Evolutionary conservation across 2,888 invertebrate genomes (phyloP), one percentile per base, ranked within the genome.

Genomic region (Coleophora flavipennella): DNA sequence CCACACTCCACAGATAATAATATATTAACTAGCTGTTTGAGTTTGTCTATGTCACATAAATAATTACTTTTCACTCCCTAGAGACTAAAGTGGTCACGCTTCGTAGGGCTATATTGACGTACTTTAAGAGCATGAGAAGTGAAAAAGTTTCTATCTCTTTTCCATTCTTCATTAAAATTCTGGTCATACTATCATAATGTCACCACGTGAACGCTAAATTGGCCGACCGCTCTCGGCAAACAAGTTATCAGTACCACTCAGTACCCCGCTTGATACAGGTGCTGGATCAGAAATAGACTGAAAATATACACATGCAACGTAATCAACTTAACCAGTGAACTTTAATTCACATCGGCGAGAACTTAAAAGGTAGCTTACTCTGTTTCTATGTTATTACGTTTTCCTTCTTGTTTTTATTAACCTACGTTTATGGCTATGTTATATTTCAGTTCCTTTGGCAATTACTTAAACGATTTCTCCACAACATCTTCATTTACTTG

Each of bases 251-350:
- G 55, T 40, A 40, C 41, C 13, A 36, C 27, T n/a, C n/a, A n/a
- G n/a, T n/a, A n/a, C n/a, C n/a, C n/a, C n/a, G n/a, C n/a, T n/a
- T n/a, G n/a, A 27, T 58, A 55, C 73, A 75, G 74, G 66, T 76
- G 79, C 52, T 43, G 44, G 40, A 45, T 62, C 58, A 53, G 62
- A 71, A 73, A 72, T 73, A 71, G 63, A 62, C 55, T 54, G 56
- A 57, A 62, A 57, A 59, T 63, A 53, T 59, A 59, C 57, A 57
- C 20, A 46, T 50, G 52, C 67, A 67, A 71, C 50, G 52, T 67
- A 67, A 71, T 74, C 67, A 59, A 50, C 44, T 51, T 51, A 35
- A 57, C 53, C 51, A 56, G 59, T 56, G 56, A 48, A 56, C 60
- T 67, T 71, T 62, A 67, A 71, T 68, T 67, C 66, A 62, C 64